Evolutionary conservation across 2,888 invertebrate species (phyloP).

Genomic region (Cremastobaeus sp.): DNA sequence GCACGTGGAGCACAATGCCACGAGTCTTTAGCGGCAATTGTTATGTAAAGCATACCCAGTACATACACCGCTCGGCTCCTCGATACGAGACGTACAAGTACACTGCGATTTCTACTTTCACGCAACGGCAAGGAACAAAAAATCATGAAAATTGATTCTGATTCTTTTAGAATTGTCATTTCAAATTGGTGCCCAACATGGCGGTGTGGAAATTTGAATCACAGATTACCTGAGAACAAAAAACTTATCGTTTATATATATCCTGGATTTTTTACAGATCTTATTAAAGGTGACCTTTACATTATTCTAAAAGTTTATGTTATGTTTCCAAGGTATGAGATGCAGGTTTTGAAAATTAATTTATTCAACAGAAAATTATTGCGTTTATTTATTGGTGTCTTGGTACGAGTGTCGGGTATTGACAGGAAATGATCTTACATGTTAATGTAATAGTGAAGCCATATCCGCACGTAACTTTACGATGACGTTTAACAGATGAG

Average conservation of each 20-base stretch:
- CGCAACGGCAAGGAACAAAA: slow-evolving; percentile 41
- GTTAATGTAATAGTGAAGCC: slow-evolving; percentile 35
- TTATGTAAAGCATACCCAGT: slow-evolving; percentile 77
- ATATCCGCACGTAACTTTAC: slow-evolving; percentile 48
- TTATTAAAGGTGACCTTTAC: no score
- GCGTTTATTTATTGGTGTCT: slow-evolving; percentile 38
- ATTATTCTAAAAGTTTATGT: no score
- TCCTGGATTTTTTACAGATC: neutral
- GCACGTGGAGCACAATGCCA: slow-evolving; percentile 78
- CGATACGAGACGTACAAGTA: slow-evolving; percentile 67
- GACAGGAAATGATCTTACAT: slow-evolving; percentile 56
- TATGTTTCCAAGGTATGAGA: no score
- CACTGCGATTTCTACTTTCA: slow-evolving; percentile 40
- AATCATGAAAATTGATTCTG: slow-evolving; percentile 19
- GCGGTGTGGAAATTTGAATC: slow-evolving; percentile 24
- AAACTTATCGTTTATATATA: neutral
- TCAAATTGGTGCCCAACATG: slow-evolving; percentile 21
- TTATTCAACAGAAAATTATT: neutral
- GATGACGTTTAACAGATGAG: slow-evolving; percentile 43
- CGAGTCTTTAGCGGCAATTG: slow-evolving; percentile 78
- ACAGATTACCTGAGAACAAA: slow-evolving; percentile 17
- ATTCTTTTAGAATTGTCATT: slow-evolving; percentile 41
- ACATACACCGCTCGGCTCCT: slow-evolving; percentile 70
- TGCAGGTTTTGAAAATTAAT: neutral
- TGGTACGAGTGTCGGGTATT: slow-evolving; percentile 54